Evolutionary conservation across 2,888 invertebrate genomes (phyloP).

Genomic region (Dicyrtomina minuta): DNA sequence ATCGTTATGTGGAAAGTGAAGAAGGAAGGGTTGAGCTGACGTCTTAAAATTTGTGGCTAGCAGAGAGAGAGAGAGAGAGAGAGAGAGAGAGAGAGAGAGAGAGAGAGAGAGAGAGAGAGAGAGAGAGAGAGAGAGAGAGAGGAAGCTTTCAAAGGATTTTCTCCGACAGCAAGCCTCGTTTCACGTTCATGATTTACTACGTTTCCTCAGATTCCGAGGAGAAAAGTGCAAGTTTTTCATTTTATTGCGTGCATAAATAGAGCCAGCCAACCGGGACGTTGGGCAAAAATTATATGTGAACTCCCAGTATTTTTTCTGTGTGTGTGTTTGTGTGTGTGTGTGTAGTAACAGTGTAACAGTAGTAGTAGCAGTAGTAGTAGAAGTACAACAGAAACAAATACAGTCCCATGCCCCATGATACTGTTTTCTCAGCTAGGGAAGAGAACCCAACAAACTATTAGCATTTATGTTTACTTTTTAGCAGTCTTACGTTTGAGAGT

Average conservation of each 20-base stretch:
- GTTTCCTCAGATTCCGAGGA: slow-evolving; percentile 12
- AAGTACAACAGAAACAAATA: too few species aligned
- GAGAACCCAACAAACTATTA: background rate
- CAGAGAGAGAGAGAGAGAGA: slow-evolving; percentile 1
- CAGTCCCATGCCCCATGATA: background rate
- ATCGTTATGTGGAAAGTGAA: background rate
- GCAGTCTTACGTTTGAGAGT: too few species aligned
- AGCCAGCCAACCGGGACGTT: slow-evolving; percentile 4
- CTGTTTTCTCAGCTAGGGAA: too few species aligned
- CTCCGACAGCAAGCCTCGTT: background rate
- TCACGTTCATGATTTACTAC: slow-evolving; percentile 20
- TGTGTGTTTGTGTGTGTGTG: too few species aligned
- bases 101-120: background rate
- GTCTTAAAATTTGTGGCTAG: background rate
- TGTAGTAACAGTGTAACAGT: too few species aligned
- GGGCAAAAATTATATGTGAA: background rate
- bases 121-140: background rate
- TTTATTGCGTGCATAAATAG: slow-evolving; percentile 26
- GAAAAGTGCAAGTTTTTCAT: slow-evolving; percentile 29
- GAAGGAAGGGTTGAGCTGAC: background rate
- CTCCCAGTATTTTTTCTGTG: background rate
- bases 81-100: background rate
- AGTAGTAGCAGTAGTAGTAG: too few species aligned
- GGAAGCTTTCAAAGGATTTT: slow-evolving; percentile 6
- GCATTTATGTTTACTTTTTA: background rate